phyloP scores from a whole-genome alignment of 2,888 invertebrate genomes.

The Strigamia transsilvanica region DNA sequence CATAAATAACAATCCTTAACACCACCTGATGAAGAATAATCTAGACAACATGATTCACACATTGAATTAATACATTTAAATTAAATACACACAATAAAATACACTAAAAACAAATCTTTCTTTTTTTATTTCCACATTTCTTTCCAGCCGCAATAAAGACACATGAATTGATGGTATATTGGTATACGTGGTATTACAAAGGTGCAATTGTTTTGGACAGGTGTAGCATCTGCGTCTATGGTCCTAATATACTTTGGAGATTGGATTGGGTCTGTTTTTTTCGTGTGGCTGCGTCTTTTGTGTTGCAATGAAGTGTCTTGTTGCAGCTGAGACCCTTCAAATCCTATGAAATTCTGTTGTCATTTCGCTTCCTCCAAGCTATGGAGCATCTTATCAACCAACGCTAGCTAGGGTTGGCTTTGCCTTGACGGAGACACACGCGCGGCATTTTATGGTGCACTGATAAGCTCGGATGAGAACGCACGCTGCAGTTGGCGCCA shows the following conservation, averaged over 20 bases:
- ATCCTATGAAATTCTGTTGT: conserved; percentile 38
- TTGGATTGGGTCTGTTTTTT: conserved; percentile 38
- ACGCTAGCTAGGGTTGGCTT: neutral
- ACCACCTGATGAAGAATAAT: neutral
- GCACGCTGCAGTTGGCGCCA: conserved; percentile 48
- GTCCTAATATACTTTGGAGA: conserved; percentile 37
- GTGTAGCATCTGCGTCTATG: conserved; percentile 34
- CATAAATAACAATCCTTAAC: conserved; percentile 31
- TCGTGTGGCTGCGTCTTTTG: conserved; percentile 11
- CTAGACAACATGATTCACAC: neutral
- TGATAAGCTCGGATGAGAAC: conserved; percentile 42
- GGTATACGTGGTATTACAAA: neutral
- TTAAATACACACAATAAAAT: neutral
- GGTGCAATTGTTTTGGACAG: conserved; percentile 32
- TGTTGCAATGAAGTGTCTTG: conserved; percentile 38
- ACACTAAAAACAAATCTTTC: neutral
- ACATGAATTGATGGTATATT: neutral
- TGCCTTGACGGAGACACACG: conserved; percentile 5
- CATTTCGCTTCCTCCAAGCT: conserved; percentile 24
- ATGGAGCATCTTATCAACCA: conserved; percentile 27
- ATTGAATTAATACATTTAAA: neutral
- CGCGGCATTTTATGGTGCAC: conserved; percentile 40
- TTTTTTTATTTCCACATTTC: neutral
- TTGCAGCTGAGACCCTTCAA: conserved; percentile 38
- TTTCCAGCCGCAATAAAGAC: neutral